phyloP scores from a whole-genome alignment of 1,140 invertebrate species.

The Temnothorax curvispinosus region DNA sequence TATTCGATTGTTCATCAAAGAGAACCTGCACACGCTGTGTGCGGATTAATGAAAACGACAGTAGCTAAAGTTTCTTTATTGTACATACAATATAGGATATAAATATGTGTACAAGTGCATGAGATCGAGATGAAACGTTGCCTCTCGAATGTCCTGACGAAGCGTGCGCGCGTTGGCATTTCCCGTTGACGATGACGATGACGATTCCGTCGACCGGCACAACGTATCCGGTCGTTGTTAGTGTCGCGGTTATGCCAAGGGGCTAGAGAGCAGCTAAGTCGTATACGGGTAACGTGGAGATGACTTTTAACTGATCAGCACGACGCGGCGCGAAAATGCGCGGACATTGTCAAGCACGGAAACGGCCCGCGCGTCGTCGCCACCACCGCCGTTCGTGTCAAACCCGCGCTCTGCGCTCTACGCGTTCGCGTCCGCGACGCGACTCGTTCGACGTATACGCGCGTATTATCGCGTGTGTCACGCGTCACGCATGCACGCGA shows the following conservation, averaged over 20 bases:
- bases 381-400: conserved; percentile 6
- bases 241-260: conserved; percentile 33
- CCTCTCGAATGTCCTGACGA: background rate
- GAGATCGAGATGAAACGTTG: background rate
- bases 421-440: background rate
- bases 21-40: background rate
- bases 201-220: conserved; percentile 10
- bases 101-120: background rate
- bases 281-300: conserved; percentile 14
- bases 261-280: conserved; percentile 28
- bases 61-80: conserved; percentile 16
- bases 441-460: background rate
- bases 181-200: conserved; percentile 24
- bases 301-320: conserved; percentile 61
- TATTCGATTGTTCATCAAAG: background rate
- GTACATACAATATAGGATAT: background rate
- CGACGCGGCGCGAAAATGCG: conserved; percentile 55
- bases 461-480: background rate
- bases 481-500: background rate
- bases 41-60: background rate
- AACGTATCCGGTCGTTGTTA: conserved; percentile 42
- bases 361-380: conserved; percentile 51
- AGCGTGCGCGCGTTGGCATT: conserved; percentile 8
- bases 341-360: conserved; percentile 63
- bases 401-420: conserved; percentile 20